Evolutionary conservation across 2,888 invertebrate genomes (phyloP).

Genomic region (Tuta absoluta): DNA sequence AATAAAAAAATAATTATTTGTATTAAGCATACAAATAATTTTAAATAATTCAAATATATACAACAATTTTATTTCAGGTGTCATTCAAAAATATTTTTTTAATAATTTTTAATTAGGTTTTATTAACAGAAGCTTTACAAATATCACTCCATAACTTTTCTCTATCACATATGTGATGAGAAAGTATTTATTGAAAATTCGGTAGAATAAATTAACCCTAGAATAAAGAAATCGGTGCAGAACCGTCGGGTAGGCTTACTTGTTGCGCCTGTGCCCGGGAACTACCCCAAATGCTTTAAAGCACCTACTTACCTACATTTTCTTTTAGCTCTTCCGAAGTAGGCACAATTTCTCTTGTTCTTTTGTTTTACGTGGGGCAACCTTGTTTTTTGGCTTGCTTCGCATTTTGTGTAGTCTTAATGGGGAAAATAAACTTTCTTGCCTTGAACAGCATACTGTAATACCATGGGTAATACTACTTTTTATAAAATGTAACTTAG

Average conservation of each 20-base stretch:
- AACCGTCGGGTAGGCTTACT: slow-evolving; percentile 37
- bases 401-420: not conserved
- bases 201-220: not conserved
- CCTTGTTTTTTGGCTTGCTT: too few species aligned
- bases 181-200: not conserved
- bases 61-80: too few species aligned
- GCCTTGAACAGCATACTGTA: not conserved
- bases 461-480: too few species aligned
- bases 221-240: slow-evolving; percentile 27
- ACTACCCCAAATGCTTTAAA: slow-evolving; percentile 20
- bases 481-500: too few species aligned
- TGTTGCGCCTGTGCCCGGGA: slow-evolving; percentile 20
- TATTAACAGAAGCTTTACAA: not conserved
- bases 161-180: not conserved
- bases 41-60: too few species aligned
- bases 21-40: too few species aligned
- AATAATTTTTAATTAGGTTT: too few species aligned
- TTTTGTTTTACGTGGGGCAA: slow-evolving; percentile 11
- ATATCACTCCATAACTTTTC: not conserved
- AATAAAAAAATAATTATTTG: too few species aligned
- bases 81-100: too few species aligned
- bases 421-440: not conserved
- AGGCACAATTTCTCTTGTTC: slow-evolving; percentile 8
- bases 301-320: slow-evolving; percentile 18
- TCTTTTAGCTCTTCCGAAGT: not conserved